These are phyloP conservation scores for Polypterus bichir DNA, from an alignment of 2,113 vertebrate species.

Conservation along the genomic window DNA sequence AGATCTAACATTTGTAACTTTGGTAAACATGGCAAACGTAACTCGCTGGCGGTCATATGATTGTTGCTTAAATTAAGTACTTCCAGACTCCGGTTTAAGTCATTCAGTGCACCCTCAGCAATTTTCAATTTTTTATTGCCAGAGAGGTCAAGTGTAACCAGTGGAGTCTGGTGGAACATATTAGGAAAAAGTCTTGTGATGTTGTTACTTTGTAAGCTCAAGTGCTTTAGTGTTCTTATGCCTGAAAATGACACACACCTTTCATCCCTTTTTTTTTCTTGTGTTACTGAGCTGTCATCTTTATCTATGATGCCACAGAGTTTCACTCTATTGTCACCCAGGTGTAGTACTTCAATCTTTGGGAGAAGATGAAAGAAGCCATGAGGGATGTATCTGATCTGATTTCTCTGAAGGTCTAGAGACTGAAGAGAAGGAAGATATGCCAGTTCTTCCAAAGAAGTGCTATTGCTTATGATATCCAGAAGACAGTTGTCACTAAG, in stretches of 20 bases:
- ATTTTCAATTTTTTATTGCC: constrained; percentile 41
- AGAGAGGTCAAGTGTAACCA: constrained; percentile 51
- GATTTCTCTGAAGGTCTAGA: constrained; percentile 47
- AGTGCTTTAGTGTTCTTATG: constrained; percentile 38
- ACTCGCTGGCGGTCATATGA: constrained; percentile 29
- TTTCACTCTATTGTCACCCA: constrained; percentile 45
- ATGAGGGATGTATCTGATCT: constrained; percentile 33
- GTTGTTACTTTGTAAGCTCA: constrained; percentile 46
- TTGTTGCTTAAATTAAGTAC: constrained; percentile 47
- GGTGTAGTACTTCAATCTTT: constrained; percentile 44
- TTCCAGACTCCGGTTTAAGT: constrained; percentile 42
- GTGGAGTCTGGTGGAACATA: constrained; percentile 34
- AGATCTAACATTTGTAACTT: constrained; percentile 41
- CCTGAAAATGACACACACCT: constrained; percentile 45
- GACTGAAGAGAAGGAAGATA: constrained; percentile 31
- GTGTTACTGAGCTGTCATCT: neutral
- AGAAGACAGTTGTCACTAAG: constrained; percentile 56
- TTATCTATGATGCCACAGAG: constrained; percentile 27
- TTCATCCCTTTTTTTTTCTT: accelerated
- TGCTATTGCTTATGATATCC: constrained; percentile 25
- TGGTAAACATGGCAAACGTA: constrained; percentile 42
- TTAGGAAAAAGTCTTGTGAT: constrained; percentile 36
- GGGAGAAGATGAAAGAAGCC: constrained; percentile 45
- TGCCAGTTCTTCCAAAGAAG: constrained; percentile 13
- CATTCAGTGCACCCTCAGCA: constrained; percentile 26